Base-by-base conservation (phyloP, 2,888 invertebrate species). In the Dichetophora obliterata region DNA sequence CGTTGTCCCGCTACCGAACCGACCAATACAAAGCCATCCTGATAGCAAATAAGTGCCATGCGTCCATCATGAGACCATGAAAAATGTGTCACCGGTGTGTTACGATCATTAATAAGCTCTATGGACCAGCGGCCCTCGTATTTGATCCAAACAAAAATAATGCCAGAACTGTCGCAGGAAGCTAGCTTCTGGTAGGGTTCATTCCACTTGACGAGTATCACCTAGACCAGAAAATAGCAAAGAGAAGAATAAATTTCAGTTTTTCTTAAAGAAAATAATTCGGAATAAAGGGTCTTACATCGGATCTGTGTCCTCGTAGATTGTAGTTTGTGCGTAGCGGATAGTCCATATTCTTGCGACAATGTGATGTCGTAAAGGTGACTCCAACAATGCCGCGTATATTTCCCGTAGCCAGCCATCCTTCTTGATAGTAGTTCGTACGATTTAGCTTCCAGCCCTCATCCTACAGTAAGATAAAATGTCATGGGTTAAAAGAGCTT, bases 141-240 rank as follows among this genome's bases (percentile, higher is more conserved):
- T 89, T 98, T 98, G 86, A 99, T 98, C 99, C 99, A 99, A 34
- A 99, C 98, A 90, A 99, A 99, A 87, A 99, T 99, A 77, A 99
- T 97, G 1, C 99, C 98, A 2, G 96, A 96, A 85, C 96, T 95
- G 91, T 99, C 99, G 90, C 98, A 99, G 5, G 98, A 98, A 6
- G 98, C 98, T 83, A 99, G 90, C 90, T 99, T 98, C 90, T 98
- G 98, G 89, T 98, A 98, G 0, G 98, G 97, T 88, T 97, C 97
- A 91, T 99, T 99, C 99, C 99, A 99, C 90, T 97, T 96, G 50
- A 98, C 98, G 77, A 98, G 91, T 82, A 96, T 96, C 77, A 97
- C 96, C 97, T 97, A 5, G 31, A 31, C 3, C 31, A 31, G 5
- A 31, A 31, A 5, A 31, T 3, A 31, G 5, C 31, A 31, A 31